Evolutionary conservation across 2,797 vertebrate genomes (phyloP).

Genomic region (Pangasius mekongensis): DNA sequence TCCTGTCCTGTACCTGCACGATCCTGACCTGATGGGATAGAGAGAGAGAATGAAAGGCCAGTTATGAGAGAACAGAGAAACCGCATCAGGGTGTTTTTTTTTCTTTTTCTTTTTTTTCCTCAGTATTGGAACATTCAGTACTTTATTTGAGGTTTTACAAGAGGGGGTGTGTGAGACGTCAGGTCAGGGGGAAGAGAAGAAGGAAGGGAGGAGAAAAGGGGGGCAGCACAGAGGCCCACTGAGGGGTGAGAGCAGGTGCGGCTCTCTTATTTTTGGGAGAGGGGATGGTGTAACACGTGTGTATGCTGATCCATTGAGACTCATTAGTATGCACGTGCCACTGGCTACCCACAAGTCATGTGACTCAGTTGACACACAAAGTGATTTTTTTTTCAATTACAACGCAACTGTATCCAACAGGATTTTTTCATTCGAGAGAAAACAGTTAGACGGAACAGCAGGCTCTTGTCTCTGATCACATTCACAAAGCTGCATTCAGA

Average conservation of each 20-base stretch:
- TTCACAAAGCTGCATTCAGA: not conserved
- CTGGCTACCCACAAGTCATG: constrained; percentile 44
- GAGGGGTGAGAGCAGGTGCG: constrained; percentile 44
- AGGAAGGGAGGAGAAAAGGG: constrained; percentile 9
- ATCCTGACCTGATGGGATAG: constrained; percentile 29
- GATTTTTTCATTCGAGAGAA: not conserved
- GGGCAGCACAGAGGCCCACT: constrained; percentile 41
- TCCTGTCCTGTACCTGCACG: constrained; percentile 22
- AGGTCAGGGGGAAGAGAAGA: not conserved
- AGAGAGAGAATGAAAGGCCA: not conserved
- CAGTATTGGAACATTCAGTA: not conserved
- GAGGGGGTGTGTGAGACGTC: constrained; percentile 5
- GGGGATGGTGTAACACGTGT: not conserved
- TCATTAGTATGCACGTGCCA: constrained; percentile 41
- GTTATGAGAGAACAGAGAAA: not conserved
- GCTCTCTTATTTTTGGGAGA: constrained; percentile 39
- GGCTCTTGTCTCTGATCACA: constrained; percentile 5
- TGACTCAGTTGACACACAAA: constrained; percentile 9
- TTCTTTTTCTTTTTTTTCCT: not conserved
- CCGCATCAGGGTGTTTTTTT: not conserved
- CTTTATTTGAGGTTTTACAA: constrained; percentile 20
- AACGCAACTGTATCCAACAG: not conserved
- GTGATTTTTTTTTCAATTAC: not conserved
- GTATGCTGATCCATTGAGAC: constrained; percentile 26
- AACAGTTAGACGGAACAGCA: not conserved